phyloP scores from a whole-genome alignment of 2,113 vertebrate species.

The Dromiciops gliroides region DNA sequence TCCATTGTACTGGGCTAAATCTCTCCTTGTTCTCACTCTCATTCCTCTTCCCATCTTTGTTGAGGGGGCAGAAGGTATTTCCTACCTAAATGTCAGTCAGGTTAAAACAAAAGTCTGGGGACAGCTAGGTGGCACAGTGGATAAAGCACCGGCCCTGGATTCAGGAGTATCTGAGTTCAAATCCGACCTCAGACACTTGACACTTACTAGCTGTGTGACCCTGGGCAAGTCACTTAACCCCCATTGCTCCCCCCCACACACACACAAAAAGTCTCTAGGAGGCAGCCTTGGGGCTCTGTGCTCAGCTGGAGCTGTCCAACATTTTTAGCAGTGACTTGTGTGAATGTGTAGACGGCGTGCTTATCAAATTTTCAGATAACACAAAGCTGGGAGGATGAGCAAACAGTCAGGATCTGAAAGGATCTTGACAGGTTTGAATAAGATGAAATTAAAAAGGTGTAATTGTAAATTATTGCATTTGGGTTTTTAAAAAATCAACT shows the following conservation, averaged over 20 bases:
- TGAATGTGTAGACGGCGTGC: neutral
- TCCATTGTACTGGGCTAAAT: neutral
- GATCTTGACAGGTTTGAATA: no score
- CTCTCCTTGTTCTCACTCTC: neutral
- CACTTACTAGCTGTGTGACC: no score
- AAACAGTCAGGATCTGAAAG: neutral
- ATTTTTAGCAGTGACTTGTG: neutral
- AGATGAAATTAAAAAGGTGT: neutral
- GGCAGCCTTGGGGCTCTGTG: neutral
- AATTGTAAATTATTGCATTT: neutral
- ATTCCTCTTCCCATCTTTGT: neutral
- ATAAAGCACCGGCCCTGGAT: no score
- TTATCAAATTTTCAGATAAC: neutral
- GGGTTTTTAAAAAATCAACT: neutral
- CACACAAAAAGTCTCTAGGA: neutral
- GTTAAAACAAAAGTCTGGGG: no score
- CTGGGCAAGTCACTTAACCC: no score
- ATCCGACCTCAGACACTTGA: no score
- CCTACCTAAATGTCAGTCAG: neutral
- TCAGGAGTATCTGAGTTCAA: no score
- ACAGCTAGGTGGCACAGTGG: no score
- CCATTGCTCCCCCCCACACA: no score
- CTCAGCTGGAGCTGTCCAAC: neutral
- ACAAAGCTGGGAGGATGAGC: neutral
- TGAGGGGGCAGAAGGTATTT: neutral